Conservation (phyloP, 2,113 vertebrate genomes). For the Spea bombifrons region DNA sequence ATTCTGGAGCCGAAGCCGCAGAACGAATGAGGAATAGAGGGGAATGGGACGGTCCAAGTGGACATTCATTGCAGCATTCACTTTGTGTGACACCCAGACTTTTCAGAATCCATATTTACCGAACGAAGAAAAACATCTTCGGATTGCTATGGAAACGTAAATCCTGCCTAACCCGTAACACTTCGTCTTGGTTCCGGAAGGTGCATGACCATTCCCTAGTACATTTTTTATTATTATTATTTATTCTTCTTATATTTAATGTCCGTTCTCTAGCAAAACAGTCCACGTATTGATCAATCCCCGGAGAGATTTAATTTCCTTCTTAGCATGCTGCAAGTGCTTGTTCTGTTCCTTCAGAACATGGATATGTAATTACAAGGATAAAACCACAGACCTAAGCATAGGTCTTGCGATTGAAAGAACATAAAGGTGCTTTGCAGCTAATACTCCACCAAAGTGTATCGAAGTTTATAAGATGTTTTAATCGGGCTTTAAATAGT, state of each 20-base stretch:
- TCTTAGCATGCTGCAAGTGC: constrained; percentile 20
- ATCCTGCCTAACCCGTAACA: constrained; percentile 50
- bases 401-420: no score
- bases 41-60: no score
- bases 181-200: constrained; percentile 48
- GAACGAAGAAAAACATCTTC: constrained; percentile 34
- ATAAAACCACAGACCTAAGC: not conserved
- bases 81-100: no score
- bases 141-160: constrained; percentile 59
- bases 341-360: constrained; percentile 28
- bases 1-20: no score
- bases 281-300: constrained; percentile 19
- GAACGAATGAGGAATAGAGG: no score
- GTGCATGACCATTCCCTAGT: constrained; percentile 48
- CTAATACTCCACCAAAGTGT: no score
- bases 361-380: not conserved
- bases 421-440: no score
- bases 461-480: no score
- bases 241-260: constrained; percentile 20
- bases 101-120: not conserved
- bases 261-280: constrained; percentile 48
- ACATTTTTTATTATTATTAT: constrained; percentile 22
- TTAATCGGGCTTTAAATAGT: no score
- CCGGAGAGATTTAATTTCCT: constrained; percentile 43
- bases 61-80: no score